These are phyloP conservation scores for Graptemys geographica DNA, from an alignment of 2,797 vertebrate species.

Conservation along the genomic window DNA sequence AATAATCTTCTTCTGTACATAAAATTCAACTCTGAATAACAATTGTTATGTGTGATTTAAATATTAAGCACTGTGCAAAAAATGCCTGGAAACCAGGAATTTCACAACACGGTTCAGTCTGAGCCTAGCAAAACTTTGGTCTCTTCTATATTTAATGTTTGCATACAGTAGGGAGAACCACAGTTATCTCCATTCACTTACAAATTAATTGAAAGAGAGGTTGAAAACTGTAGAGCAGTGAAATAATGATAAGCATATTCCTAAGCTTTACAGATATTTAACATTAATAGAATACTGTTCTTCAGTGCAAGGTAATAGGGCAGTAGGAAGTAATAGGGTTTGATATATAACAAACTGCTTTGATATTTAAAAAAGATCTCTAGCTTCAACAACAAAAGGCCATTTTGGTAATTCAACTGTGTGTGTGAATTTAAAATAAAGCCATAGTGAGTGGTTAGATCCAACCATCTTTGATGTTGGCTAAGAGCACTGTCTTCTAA, in stretches of 20 bases:
- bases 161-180: neutral
- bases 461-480: neutral
- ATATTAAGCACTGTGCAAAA: neutral
- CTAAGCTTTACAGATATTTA: neutral
- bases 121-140: neutral
- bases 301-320: neutral
- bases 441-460: conserved; percentile 31
- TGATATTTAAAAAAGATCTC: conserved; percentile 29
- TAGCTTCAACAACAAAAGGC: conserved; percentile 23
- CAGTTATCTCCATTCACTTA: neutral
- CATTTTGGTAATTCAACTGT: conserved; percentile 35
- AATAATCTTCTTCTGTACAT: neutral
- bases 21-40: neutral
- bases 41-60: accelerated
- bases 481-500: conserved; percentile 11
- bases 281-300: neutral
- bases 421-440: conserved; percentile 43
- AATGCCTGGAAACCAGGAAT: accelerated
- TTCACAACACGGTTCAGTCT: neutral
- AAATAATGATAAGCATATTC: neutral
- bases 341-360: neutral
- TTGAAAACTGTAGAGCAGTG: neutral
- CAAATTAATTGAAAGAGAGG: neutral
- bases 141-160: neutral
- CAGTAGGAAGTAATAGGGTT: neutral